Percentiles rank a stretch among this genome's conserved stretches.
These are phyloP conservation scores for Ascidia mentula DNA, from an alignment of 23 tunicate genomes.

Conservation along the genomic window DNA sequence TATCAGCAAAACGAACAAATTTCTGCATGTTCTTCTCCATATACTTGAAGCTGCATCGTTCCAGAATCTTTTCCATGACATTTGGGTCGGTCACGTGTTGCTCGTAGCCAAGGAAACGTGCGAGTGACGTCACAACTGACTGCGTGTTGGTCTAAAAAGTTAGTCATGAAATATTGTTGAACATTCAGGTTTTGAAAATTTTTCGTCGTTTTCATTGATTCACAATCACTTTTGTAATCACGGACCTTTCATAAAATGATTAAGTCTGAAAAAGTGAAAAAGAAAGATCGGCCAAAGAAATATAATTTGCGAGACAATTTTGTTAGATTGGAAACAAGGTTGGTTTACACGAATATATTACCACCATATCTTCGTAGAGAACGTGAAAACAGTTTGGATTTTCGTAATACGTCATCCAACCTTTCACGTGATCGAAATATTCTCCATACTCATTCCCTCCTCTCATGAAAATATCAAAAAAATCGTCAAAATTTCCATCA, in stretches of 20 bases:
- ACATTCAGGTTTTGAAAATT: no score
- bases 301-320: no score
- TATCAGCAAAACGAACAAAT: background rate
- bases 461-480: background rate
- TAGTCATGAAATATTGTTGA: no score
- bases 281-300: no score
- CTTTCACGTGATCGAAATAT: constrained; percentile 16
- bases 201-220: no score
- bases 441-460: constrained; percentile 7
- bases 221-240: no score
- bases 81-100: background rate
- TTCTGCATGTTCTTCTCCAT: constrained; percentile 13
- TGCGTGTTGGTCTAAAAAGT: constrained; percentile 5
- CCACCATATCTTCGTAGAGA: constrained; percentile 21
- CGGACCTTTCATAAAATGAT: no score
- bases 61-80: background rate
- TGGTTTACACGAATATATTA: no score
- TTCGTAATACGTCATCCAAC: background rate
- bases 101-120: constrained; percentile 14
- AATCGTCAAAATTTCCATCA: constrained; percentile 21
- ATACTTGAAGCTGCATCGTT: background rate
- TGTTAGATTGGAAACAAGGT: no score
- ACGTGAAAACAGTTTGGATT: background rate
- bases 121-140: background rate
- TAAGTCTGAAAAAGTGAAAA: no score